phyloP scores from a whole-genome alignment of 2,113 vertebrate species.

The Dromiciops gliroides region DNA sequence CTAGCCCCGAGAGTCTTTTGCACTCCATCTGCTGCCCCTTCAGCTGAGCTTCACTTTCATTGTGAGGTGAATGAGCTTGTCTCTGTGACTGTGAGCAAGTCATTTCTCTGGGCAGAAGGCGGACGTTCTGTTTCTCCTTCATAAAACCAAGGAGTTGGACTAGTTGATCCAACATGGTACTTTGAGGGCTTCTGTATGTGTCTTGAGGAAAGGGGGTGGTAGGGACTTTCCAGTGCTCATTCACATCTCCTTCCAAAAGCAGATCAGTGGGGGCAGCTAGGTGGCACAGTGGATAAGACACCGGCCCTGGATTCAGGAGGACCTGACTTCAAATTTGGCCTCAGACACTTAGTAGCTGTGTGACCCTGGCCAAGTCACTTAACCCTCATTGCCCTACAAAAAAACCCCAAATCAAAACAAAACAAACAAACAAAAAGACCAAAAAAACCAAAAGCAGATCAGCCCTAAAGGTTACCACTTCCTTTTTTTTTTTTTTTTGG shows the following conservation, averaged over 20 bases:
- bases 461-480: too few species aligned
- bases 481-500: too few species aligned
- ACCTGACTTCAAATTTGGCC: too few species aligned
- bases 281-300: too few species aligned
- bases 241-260: not conserved
- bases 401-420: too few species aligned
- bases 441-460: too few species aligned
- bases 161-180: not conserved
- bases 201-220: not conserved
- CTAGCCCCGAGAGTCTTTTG: not conserved
- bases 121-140: not conserved
- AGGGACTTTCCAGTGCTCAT: not conserved
- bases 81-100: not conserved
- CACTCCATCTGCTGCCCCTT: not conserved
- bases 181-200: not conserved
- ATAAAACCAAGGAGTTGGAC: not conserved
- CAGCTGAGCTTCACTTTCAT: not conserved
- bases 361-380: too few species aligned
- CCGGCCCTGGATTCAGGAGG: too few species aligned
- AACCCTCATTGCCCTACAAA: too few species aligned
- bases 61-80: not conserved
- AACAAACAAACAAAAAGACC: too few species aligned
- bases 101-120: not conserved
- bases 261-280: too few species aligned
- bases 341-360: too few species aligned